phyloP scores from a whole-genome alignment of 2,113 vertebrate species.

The Pedetes capensis region DNA sequence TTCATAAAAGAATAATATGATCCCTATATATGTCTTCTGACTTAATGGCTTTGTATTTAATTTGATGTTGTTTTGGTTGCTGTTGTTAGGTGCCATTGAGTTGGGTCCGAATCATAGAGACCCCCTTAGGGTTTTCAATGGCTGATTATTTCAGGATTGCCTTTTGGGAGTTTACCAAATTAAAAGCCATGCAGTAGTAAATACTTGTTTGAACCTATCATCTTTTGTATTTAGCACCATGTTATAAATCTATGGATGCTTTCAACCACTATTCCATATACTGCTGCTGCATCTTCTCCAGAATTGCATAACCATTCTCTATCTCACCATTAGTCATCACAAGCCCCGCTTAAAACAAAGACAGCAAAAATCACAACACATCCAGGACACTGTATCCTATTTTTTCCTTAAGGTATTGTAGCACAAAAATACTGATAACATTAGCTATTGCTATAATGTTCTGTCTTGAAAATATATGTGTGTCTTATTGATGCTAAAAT shows the following conservation, averaged over 20 bases:
- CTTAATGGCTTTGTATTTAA: not conserved
- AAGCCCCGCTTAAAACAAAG: not conserved
- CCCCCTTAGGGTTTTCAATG: no score
- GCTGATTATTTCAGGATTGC: no score
- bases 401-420: not conserved
- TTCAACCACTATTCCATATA: not conserved
- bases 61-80: no score
- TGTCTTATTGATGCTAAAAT: no score
- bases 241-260: not conserved
- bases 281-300: not conserved
- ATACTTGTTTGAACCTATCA: rapidly evolving
- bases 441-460: not conserved
- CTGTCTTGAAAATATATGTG: not conserved
- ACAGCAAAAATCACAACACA: not conserved
- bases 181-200: not conserved
- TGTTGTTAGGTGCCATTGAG: no score
- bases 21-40: not conserved
- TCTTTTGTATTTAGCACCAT: not conserved
- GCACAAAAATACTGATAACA: not conserved
- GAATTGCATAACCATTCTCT: not conserved
- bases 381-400: not conserved
- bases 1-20: not conserved
- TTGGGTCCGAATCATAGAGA: no score
- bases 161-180: not conserved
- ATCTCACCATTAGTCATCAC: not conserved